These are phyloP conservation scores for Falco peregrinus DNA, from an alignment of 2,797 vertebrate species.

Conservation along the genomic window DNA sequence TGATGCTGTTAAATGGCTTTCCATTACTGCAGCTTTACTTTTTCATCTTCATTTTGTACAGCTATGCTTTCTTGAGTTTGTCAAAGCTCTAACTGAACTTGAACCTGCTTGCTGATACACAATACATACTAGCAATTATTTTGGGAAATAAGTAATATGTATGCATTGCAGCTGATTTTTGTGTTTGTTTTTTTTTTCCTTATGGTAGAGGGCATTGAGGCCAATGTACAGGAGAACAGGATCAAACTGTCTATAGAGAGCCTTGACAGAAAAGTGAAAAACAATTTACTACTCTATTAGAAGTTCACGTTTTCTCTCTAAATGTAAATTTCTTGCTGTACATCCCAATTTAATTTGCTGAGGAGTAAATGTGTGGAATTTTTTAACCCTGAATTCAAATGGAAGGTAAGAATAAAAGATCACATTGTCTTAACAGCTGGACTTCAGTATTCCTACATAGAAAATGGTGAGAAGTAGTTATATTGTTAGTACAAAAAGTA, in stretches of 20 bases:
- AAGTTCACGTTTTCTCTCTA: conserved; percentile 37
- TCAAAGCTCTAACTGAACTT: background rate
- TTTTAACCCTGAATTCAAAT: background rate
- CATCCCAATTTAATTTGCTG: background rate
- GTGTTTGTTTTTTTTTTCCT: background rate
- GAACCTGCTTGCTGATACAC: background rate
- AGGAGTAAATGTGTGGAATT: background rate
- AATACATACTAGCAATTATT: background rate
- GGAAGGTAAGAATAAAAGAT: background rate
- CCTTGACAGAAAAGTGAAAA: conserved; percentile 15
- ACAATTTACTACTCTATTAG: background rate
- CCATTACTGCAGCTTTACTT: background rate
- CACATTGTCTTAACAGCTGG: background rate
- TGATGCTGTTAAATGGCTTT: background rate
- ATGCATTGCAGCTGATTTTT: background rate
- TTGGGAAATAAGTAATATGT: background rate
- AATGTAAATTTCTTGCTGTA: conserved; percentile 16
- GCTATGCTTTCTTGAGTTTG: background rate
- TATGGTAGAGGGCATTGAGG: background rate
- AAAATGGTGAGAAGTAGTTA: background rate
- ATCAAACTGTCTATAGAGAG: background rate
- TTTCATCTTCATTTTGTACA: background rate
- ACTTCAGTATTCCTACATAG: background rate
- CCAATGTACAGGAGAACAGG: background rate
- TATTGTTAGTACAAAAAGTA: background rate